Percentiles rank a stretch among this genome's conserved stretches.
These are phyloP conservation scores for Argentina silus DNA, from an alignment of 2,797 vertebrate genomes.

Conservation along the genomic window DNA sequence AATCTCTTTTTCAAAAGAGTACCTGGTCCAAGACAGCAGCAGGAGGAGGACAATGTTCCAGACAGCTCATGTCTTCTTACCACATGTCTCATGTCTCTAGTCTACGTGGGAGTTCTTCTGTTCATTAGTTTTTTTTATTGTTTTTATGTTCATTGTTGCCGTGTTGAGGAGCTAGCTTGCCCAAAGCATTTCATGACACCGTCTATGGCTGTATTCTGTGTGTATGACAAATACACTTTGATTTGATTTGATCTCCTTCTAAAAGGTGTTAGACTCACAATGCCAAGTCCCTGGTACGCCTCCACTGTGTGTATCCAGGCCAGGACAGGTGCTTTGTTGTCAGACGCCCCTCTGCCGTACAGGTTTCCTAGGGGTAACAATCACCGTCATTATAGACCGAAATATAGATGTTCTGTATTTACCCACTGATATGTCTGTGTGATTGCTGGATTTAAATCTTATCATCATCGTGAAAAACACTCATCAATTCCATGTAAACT, in stretches of 20 bases:
- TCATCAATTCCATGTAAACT: background rate
- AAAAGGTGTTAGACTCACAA: constrained; percentile 72
- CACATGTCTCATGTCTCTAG: background rate
- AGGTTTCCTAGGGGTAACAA: constrained; percentile 82
- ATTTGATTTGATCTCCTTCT: too few species aligned
- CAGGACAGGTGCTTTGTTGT: constrained; percentile 93
- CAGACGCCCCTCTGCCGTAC: constrained; percentile 88
- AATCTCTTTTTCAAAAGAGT: too few species aligned
- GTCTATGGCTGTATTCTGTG: background rate
- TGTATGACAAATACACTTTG: too few species aligned
- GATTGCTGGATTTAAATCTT: too few species aligned
- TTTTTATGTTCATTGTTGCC: too few species aligned
- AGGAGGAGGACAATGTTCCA: background rate
- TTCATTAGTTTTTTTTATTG: background rate
- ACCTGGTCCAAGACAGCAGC: too few species aligned
- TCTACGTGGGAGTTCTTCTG: background rate
- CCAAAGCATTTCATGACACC: background rate
- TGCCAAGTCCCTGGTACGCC: constrained; percentile 79
- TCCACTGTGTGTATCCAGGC: constrained; percentile 90
- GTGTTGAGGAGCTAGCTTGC: too few species aligned
- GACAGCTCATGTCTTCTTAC: background rate
- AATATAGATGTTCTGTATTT: background rate
- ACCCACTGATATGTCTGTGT: too few species aligned
- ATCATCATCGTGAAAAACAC: too few species aligned
- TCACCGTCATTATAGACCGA: background rate